Base-by-base conservation (phyloP, 2,888 invertebrate genomes). In the Bombylius discolor region DNA sequence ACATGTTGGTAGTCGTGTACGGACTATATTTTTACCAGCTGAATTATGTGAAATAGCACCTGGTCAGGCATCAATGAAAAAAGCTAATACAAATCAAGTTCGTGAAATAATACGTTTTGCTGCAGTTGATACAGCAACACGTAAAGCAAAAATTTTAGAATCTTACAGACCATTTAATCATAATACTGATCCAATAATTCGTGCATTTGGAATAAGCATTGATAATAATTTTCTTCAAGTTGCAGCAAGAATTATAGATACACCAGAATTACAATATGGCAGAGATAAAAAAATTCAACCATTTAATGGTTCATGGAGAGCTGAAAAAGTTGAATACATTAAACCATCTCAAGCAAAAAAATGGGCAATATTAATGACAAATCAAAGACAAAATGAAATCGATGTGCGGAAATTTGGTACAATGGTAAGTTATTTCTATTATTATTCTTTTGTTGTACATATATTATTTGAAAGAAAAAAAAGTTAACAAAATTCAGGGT, bases 31-130 rank as follows among this genome's bases (percentile, higher is more conserved):
- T 64, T 77, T 95, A 55, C 97, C 97, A 0, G 73, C 87, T 46
- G 97, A 97, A 75, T 76, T 93, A 9, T 85, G 93, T 66, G 79
- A 78, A 9, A 82, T 98, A 31, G 77, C 85, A 1, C 79, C 80
- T 46, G 92, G 90, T 1, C 96, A 98, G 77, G 85, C 73, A 54
- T 84, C 67, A 14, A 67, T 67, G 58, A 71, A 84, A 65, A 94
- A 94, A 71, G 77, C 97, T 67, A 86, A 84, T 7, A 88, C 92
- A 39, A 76, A 70, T 39, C 96, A 97, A 72, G 88, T 95, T 0
- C 77, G 87, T 0, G 81, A 79, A 0, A 94, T 99, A 92, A 94
- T 98, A 53, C 82, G 76, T 68, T 78, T 80, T 47, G 89, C 97
- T 0, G 96, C 97, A 0, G 85, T 91, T 0, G 79, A 83, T 1